Evolutionary conservation across 2,797 vertebrate species (phyloP).

Genomic region (Eremophila alpestris): DNA sequence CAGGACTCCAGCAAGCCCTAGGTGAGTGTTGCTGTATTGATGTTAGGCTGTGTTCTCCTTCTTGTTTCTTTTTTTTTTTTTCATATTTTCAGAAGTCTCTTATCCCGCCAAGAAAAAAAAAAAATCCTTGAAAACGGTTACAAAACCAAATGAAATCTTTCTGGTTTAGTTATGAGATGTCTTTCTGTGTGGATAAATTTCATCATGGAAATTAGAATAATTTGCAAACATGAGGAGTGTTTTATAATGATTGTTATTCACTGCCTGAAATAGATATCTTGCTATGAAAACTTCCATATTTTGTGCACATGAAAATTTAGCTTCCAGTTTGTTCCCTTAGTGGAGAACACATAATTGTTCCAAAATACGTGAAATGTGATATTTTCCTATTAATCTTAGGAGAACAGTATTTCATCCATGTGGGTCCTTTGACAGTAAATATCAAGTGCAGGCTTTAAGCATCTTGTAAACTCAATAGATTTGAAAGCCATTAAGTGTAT

Average conservation of each 20-base stretch:
- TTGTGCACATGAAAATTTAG: neutral
- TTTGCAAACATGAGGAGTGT: neutral
- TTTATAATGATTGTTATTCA: neutral
- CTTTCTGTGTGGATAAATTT: neutral
- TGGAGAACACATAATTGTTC: neutral
- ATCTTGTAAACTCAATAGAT: neutral
- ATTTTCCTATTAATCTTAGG: neutral
- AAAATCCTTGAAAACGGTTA: neutral
- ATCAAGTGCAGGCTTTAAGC: neutral
- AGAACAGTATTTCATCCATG: neutral
- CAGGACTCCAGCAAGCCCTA: fast-evolving
- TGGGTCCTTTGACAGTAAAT: neutral
- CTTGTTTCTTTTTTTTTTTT: neutral
- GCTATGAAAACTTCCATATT: neutral
- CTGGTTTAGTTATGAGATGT: neutral
- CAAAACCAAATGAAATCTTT: neutral
- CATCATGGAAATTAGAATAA: neutral
- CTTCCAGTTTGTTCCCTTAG: neutral
- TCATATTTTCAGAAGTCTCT: neutral
- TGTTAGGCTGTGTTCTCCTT: fast-evolving
- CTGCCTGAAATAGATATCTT: neutral
- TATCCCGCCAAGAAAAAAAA: neutral
- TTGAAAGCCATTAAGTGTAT: conserved; percentile 36
- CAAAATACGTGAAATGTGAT: neutral
- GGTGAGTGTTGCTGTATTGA: neutral